phyloP scores from a whole-genome alignment of 2,113 vertebrate species.

The Zosterops borbonicus region DNA sequence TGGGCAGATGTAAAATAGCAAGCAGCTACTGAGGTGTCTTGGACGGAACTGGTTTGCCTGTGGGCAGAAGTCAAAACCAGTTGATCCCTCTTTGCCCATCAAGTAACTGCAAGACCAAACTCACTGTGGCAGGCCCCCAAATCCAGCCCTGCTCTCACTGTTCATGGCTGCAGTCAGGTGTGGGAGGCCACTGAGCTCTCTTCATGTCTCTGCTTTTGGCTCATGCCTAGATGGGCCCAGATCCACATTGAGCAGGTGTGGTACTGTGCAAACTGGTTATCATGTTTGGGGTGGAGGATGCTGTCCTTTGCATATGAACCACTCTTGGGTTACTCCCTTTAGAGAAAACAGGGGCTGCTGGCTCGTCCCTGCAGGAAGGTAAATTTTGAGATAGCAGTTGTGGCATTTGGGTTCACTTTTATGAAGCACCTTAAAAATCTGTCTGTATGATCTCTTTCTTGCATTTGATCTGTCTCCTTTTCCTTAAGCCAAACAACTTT shows the following conservation, averaged over 20 bases:
- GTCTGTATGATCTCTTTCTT: background rate
- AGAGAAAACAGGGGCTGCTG: background rate
- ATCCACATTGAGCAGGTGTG: background rate
- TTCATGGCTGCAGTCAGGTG: background rate
- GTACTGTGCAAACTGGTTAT: background rate
- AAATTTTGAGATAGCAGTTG: background rate
- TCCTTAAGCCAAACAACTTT: background rate
- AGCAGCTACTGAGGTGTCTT: background rate
- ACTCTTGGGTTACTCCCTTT: background rate
- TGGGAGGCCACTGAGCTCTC: background rate
- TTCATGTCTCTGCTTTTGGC: background rate
- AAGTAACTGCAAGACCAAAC: background rate
- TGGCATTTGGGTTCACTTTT: background rate
- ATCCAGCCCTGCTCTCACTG: background rate
- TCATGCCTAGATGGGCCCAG: rapidly evolving
- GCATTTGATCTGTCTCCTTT: background rate
- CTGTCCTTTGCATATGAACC: background rate
- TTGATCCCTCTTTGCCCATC: background rate
- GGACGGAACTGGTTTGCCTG: background rate
- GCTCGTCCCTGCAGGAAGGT: background rate
- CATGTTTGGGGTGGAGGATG: rapidly evolving
- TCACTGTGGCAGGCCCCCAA: background rate
- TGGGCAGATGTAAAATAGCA: background rate
- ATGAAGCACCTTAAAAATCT: background rate
- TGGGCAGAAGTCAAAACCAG: background rate